A percentile compares a stretch with the other conserved stretches of the same genome.
Conservation (phyloP, 2,888 invertebrate genomes). For the Ectemnius lituratus region DNA sequence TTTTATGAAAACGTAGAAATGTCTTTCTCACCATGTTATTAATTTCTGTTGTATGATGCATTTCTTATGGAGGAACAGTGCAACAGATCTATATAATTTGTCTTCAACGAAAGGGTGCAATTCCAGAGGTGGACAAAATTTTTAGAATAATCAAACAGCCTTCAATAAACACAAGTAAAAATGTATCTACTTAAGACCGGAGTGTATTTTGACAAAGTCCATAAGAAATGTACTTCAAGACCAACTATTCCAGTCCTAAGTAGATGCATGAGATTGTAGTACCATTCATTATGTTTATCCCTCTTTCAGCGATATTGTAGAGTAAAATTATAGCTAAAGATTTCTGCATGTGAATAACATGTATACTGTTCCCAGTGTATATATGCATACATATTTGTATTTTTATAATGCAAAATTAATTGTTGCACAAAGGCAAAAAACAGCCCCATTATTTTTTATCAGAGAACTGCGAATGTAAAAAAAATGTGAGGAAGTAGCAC, state of each 20-base stretch:
- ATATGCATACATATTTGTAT: constrained; percentile 17
- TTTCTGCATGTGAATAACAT: neutral
- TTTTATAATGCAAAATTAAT: neutral
- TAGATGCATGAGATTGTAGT: constrained; percentile 72
- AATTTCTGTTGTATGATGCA: constrained; percentile 70
- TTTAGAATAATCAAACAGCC: constrained; percentile 25
- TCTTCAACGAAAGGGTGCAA: constrained; percentile 51
- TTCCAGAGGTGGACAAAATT: constrained; percentile 73
- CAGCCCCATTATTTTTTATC: neutral
- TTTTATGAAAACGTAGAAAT: constrained; percentile 64
- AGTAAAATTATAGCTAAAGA: neutral
- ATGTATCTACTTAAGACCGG: constrained; percentile 72
- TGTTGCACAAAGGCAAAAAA: neutral
- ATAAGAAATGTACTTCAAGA: constrained; percentile 76
- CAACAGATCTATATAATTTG: constrained; percentile 33
- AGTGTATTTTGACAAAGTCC: constrained; percentile 63
- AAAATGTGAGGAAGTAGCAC: constrained; percentile 5
- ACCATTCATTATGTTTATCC: constrained; percentile 30
- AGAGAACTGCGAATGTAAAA: neutral
- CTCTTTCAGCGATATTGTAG: constrained; percentile 11
- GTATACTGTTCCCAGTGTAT: neutral
- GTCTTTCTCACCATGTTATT: constrained; percentile 35
- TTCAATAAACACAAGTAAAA: constrained; percentile 37
- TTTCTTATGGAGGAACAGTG: constrained; percentile 75
- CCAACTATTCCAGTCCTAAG: constrained; percentile 72